phyloP scores from a whole-genome alignment of 2,113 vertebrate genomes.

The Cairina moschata region DNA sequence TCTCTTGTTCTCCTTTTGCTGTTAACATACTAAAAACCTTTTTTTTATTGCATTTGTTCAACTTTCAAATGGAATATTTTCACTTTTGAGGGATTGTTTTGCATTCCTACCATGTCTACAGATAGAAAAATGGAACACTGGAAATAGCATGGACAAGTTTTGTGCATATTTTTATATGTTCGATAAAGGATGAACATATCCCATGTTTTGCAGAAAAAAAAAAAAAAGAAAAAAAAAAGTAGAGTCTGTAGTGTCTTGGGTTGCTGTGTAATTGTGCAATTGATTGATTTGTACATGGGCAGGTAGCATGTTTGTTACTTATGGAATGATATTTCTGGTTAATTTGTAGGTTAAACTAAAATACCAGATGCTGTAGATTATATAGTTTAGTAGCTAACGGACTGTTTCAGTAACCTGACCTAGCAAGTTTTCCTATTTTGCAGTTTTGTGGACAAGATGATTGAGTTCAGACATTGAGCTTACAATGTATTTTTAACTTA shows the following conservation, averaged over 20 bases:
- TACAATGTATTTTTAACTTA: not conserved
- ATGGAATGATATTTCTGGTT: not conserved
- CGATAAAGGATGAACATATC: not conserved
- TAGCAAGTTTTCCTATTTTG: not conserved
- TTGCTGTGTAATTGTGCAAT: not conserved
- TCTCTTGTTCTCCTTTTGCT: not conserved
- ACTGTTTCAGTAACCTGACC: not conserved
- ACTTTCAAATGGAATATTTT: not conserved
- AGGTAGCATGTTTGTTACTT: not conserved
- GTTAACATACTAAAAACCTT: not conserved
- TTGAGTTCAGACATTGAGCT: not conserved
- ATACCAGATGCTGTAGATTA: not conserved
- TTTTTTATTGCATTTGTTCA: not conserved
- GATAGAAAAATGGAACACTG: not conserved
- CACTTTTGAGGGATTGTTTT: not conserved
- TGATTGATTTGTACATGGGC: not conserved
- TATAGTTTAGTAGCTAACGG: not conserved
- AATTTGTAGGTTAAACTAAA: not conserved
- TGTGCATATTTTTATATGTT: not conserved
- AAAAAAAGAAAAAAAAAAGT: not conserved
- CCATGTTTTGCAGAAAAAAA: not conserved
- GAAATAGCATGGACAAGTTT: not conserved
- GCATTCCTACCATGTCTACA: not conserved
- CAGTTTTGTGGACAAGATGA: not conserved
- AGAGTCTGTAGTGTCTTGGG: not conserved